Percentiles rank a stretch among this genome's conserved stretches.
Evolutionary conservation across 2,888 invertebrate species (phyloP).

Genomic region (Hofmannophila pseudospretella): DNA sequence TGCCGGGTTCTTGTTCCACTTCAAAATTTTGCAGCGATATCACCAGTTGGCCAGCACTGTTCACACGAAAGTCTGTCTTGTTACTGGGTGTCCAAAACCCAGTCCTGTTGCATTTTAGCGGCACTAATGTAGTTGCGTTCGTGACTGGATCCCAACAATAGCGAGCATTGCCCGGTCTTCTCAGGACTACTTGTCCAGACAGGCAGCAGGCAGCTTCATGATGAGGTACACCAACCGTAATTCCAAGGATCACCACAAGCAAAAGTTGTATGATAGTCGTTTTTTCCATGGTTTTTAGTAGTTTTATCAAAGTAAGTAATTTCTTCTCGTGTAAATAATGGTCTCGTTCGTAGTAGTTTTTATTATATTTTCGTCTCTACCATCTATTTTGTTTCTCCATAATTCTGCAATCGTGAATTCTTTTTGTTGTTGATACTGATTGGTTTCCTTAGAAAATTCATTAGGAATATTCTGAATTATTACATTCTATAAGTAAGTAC

Average conservation of each 20-base stretch:
- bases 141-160: conserved; percentile 32
- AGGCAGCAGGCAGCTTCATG: conserved; percentile 25
- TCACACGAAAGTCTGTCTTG: conserved; percentile 5
- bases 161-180: conserved; percentile 8
- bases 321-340: no score
- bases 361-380: no score
- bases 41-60: conserved; percentile 17
- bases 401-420: no score
- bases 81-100: neutral
- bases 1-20: conserved; percentile 12
- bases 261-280: conserved; percentile 1
- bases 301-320: no score
- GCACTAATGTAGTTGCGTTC: conserved; percentile 20
- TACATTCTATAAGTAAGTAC: no score
- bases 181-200: conserved; percentile 16
- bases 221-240: conserved; percentile 7
- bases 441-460: no score
- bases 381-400: no score
- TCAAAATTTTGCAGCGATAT: conserved; percentile 12
- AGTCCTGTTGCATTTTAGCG: conserved; percentile 18
- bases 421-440: no score
- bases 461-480: no score
- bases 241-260: conserved; percentile 3
- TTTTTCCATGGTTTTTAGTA: neutral
- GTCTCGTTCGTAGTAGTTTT: no score